Conservation (phyloP, 2,888 invertebrate species). For the Pardosa pseudoannulata region DNA sequence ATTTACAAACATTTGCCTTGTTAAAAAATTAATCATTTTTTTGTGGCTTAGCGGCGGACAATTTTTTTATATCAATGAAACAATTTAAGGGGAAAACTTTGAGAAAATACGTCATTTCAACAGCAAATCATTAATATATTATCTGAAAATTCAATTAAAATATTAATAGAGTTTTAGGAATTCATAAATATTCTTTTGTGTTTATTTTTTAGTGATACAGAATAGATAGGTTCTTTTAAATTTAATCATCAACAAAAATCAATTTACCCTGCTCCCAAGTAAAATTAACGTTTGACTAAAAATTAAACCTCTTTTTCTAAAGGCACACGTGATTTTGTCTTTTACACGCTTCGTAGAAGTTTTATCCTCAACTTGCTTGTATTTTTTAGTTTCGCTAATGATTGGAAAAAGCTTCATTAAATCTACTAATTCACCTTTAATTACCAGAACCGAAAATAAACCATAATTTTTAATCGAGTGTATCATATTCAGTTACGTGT, state of each 20-base stretch:
- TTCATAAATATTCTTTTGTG: constrained; percentile 19
- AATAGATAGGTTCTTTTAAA: constrained; percentile 34
- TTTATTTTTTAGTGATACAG: constrained; percentile 12
- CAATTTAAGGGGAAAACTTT: constrained; percentile 1
- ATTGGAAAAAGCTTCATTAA: constrained; percentile 68
- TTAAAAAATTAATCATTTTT: neutral
- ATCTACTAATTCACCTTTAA: constrained; percentile 70
- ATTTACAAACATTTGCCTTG: neutral
- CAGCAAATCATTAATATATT: constrained; percentile 35
- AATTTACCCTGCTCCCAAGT: constrained; percentile 35
- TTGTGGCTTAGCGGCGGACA: neutral
- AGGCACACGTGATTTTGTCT: constrained; percentile 29
- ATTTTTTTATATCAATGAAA: neutral
- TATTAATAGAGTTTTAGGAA: constrained; percentile 49
- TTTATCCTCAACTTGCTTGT: constrained; percentile 32
- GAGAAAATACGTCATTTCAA: constrained; percentile 15
- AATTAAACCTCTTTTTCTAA: constrained; percentile 42
- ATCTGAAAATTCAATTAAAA: constrained; percentile 57
- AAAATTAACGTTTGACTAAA: constrained; percentile 59
- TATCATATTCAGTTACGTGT: constrained; percentile 49
- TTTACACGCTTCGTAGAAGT: constrained; percentile 33
- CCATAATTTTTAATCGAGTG: constrained; percentile 52
- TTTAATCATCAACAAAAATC: constrained; percentile 59
- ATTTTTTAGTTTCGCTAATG: constrained; percentile 57
- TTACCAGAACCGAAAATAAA: constrained; percentile 51